Base-by-base conservation (phyloP, 2,888 invertebrate species). In the Trachelus troglodyta region DNA sequence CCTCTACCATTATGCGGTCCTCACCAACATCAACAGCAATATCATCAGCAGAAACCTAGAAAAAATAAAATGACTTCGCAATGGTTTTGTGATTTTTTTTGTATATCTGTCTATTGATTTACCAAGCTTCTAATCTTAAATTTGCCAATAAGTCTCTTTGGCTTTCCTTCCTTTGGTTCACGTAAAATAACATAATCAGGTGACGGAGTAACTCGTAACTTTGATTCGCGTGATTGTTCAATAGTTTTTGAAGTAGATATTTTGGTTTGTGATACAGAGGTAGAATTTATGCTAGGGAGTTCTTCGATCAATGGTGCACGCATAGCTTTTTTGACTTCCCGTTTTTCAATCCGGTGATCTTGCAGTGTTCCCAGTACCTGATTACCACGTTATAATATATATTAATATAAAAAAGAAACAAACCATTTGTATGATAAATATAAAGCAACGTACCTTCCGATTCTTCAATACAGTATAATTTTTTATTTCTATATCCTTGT, bases 261-360 rank as follows among this genome's bases (percentile, higher is more conserved):
- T 83, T 75, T 76, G 23, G 78, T 75, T 35, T 78, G 34, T 1
- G 73, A 34, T 69, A 56, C 34, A 12, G 40, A 34, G 33, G 37
- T 71, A 12, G 73, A 34, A 73, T 73, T 73, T 35, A 35, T 40
- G 2, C 88, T 90, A 4, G 88, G 87, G 79, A 95, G 92, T 89
- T 95, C 95, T 85, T 95, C 93, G 78, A 95, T 95, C n/a, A 95
- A 88, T 3, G 93, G 92, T 4, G 87, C 87, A 75, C 91, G 91
- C 69, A 89, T 84, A 81, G 91, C 90, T 68, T 91, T 93, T 83
- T 94, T 93, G 0, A 94, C 92, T 87, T 95, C 94, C 75, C 95
- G 93, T 84, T 96, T 94, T 88, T 96, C 95, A 83, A 97, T 95
- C 86, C 95, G 94, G 90, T 97, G 97, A 56, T 94, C 92, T 81